Conservation (phyloP, 2,797 vertebrate species). For the Threskiornis aethiopicus region DNA sequence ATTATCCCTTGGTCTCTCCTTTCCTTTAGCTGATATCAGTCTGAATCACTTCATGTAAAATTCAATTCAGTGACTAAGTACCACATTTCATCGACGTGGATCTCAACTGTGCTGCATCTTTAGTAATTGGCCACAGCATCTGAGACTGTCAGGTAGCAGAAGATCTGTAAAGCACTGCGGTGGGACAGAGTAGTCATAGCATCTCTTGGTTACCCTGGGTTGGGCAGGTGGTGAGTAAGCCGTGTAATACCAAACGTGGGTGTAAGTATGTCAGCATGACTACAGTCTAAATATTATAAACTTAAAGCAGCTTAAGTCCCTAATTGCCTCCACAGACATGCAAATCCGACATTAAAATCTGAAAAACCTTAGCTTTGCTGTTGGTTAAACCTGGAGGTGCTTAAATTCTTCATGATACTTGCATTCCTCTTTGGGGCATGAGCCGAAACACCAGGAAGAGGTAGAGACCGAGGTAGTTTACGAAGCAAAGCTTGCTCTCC, state of each 20-base stretch:
- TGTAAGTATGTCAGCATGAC: background rate
- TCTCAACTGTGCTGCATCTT: background rate
- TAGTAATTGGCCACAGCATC: background rate
- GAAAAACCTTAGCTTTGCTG: background rate
- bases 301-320: background rate
- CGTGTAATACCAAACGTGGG: background rate
- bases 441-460: background rate
- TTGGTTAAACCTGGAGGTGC: background rate
- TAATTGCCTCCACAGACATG: background rate
- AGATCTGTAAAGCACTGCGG: background rate
- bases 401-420: background rate
- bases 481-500: fast-evolving
- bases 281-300: background rate
- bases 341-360: background rate
- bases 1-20: background rate
- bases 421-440: background rate
- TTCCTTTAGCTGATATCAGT: background rate
- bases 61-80: background rate
- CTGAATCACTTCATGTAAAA: background rate
- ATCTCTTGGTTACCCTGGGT: background rate
- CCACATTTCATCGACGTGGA: background rate
- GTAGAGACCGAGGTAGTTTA: background rate
- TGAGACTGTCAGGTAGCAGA: background rate
- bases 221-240: background rate
- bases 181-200: background rate